Conservation (phyloP, 2,113 vertebrate genomes). For the Epinephelus lanceolatus region DNA sequence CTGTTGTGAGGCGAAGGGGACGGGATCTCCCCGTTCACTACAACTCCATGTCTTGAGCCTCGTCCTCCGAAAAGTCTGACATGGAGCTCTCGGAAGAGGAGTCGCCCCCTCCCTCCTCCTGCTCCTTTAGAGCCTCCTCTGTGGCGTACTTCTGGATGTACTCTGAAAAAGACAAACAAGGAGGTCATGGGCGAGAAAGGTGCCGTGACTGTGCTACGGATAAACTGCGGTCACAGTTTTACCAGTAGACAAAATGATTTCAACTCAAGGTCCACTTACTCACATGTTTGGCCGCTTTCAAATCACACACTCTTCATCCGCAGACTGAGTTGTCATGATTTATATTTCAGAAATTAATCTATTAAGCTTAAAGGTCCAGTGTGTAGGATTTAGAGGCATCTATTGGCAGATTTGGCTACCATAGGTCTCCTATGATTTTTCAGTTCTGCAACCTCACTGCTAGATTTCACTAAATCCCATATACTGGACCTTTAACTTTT, state of each 20-base stretch:
- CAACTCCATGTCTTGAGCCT: slow-evolving; percentile 99
- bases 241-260: background rate
- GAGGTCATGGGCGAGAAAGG: background rate
- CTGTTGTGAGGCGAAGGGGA: slow-evolving; percentile 69
- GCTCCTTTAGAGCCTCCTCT: slow-evolving; percentile 98
- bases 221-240: background rate
- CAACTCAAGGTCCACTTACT: background rate
- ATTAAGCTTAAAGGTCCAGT: no score
- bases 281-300: background rate
- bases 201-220: background rate
- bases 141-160: slow-evolving; percentile 99
- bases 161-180: slow-evolving; percentile 82
- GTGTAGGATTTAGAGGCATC: no score
- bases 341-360: background rate
- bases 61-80: slow-evolving; percentile 99
- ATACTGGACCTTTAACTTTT: no score
- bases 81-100: slow-evolving; percentile 99
- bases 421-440: no score
- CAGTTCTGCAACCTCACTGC: no score
- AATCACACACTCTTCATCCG: background rate
- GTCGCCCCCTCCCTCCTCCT: slow-evolving; percentile 96
- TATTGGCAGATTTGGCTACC: no score
- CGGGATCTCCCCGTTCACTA: slow-evolving; percentile 87
- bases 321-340: background rate
- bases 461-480: no score